These are phyloP conservation scores for Azemiops feae DNA, from an alignment of 2,113 vertebrate genomes.

Conservation along the genomic window DNA sequence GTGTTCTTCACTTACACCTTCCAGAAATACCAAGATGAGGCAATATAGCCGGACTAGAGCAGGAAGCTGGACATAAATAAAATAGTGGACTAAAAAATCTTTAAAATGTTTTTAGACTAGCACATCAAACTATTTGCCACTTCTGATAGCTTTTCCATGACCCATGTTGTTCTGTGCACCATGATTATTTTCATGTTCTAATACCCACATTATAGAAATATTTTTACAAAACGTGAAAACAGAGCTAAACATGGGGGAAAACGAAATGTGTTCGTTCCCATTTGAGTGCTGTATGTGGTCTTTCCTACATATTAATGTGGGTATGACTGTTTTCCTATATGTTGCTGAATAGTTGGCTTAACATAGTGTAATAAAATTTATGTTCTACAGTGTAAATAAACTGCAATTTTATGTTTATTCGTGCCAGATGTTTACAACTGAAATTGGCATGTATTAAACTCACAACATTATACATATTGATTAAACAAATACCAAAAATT, in stretches of 20 bases:
- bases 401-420: conserved; percentile 64
- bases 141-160: neutral
- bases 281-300: neutral
- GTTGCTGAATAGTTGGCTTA: neutral
- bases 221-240: neutral
- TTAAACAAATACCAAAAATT: conserved; percentile 69
- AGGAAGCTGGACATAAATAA: neutral
- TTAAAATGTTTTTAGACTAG: neutral
- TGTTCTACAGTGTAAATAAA: conserved; percentile 65
- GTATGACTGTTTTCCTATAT: neutral
- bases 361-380: conserved; percentile 14
- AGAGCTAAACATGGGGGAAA: neutral
- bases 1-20: neutral
- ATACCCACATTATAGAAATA: neutral
- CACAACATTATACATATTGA: conserved; percentile 65
- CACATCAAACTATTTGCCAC: neutral
- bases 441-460: conserved; percentile 71
- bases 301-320: neutral
- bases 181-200: neutral
- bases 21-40: neutral
- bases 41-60: neutral
- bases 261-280: neutral
- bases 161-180: neutral
- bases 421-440: conserved; percentile 70
- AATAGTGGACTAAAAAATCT: neutral